Base-by-base conservation (phyloP, 1,140 invertebrate genomes). In the Dolichoris vasculosae region DNA sequence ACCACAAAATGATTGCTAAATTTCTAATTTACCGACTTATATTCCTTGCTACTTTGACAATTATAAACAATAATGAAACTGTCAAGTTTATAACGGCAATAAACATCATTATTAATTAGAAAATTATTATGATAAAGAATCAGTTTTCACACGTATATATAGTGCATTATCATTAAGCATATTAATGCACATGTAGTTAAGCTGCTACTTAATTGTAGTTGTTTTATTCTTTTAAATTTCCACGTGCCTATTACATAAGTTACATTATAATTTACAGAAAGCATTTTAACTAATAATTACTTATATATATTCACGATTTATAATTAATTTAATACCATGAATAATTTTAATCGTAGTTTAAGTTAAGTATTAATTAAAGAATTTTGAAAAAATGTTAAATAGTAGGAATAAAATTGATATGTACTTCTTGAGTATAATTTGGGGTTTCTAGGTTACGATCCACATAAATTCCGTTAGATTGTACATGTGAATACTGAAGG, bases 381-480 rank as follows among this genome's bases (percentile, higher is more conserved):
- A 35, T 67, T 64, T 67, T 67, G 32, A 35, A 67, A 67, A 67
- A 30, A 11, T 3, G 2, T 13, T 32, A 0, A 67, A 11, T 4
- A 38, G 77, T 43, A 15, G 11, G 9, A 69, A 82, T 59, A 73
- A 71, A 82, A 82, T 73, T 40, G 64, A 82, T 59, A 32, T 78
- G 69, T 43, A 63, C 32, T 84, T 84, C 71, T 73, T 69, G 35
- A 80, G 15, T 35, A 63, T 88, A 87, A 82, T 92, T 92, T 87
- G 89, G 84, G 91, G 91, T 92, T 92, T 92, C 90, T 92, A 88
- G 92, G 92, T 92, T 92, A 90, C 69, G 89, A 89, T 90, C 89
- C 90, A 89, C 87, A 88, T 87, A 85, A 90, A 89, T 90, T 91
- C 91, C 92, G 90, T 90, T 90, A 92, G 88, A 86, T 86, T 82